A percentile compares a stretch with the other conserved stretches of the same genome.
phyloP scores from a whole-genome alignment of 64 coral and sea anemone species.

The Montipora capricornis region DNA sequence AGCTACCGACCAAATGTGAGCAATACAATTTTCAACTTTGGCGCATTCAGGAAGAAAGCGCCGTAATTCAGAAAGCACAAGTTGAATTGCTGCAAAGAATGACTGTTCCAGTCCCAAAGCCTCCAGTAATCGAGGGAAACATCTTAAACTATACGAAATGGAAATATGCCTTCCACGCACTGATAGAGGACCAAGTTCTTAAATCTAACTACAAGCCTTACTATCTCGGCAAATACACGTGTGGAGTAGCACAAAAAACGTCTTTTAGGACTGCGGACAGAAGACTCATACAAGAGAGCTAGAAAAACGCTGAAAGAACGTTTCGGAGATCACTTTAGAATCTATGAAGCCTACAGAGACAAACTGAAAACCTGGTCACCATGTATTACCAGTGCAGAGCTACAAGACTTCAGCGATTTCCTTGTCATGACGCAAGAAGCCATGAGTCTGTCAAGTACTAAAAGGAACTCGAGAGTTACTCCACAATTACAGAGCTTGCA shows the following conservation, averaged over 20 bases:
- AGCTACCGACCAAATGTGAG: too few relatives aligned
- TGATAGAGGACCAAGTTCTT: not conserved
- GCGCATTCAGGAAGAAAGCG: not conserved
- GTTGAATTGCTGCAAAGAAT: constrained; percentile 54
- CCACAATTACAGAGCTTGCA: constrained; percentile 36
- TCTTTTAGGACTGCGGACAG: constrained; percentile 60
- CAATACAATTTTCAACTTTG: too few relatives aligned
- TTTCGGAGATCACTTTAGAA: constrained; percentile 61
- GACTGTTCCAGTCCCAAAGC: too few relatives aligned
- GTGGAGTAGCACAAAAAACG: constrained; percentile 59
- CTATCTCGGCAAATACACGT: constrained; percentile 72
- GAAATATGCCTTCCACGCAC: too few relatives aligned
- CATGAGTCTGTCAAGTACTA: constrained; percentile 47
- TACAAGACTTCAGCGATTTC: constrained; percentile 71
- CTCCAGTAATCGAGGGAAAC: too few relatives aligned
- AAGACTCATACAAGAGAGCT: constrained; percentile 68
- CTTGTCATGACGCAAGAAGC: constrained; percentile 63
- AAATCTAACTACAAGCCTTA: constrained; percentile 63
- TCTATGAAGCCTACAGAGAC: constrained; percentile 66
- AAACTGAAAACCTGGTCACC: constrained; percentile 49
- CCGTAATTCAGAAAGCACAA: constrained; percentile 72
- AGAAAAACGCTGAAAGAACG: constrained; percentile 64
- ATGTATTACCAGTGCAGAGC: constrained; percentile 52
- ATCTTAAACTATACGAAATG: not conserved
- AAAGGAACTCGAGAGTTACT: constrained; percentile 23